Evolutionary conservation across 2,113 vertebrate species (phyloP).

Genomic region (Brachypteracias leptosomus): DNA sequence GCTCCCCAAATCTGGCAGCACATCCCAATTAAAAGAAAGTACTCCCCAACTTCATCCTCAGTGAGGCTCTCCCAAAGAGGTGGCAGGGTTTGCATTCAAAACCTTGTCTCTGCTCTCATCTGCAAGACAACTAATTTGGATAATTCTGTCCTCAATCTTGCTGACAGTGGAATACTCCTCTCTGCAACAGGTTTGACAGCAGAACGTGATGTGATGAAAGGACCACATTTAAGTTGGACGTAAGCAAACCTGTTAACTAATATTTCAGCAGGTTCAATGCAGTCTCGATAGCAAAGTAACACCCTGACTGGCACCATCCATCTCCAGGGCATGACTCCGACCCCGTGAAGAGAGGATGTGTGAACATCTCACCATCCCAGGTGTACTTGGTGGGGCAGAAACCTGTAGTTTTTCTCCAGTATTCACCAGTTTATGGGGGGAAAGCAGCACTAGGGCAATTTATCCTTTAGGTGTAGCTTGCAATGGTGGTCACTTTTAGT

Average conservation of each 20-base stretch:
- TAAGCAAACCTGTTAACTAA: slow-evolving; percentile 48
- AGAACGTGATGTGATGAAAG: slow-evolving; percentile 28
- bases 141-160: slow-evolving; percentile 56
- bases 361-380: background rate
- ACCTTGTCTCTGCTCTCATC: background rate
- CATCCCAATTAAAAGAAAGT: background rate
- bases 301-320: background rate
- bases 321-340: background rate
- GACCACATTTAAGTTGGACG: background rate
- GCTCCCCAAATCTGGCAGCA: background rate
- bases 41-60: background rate
- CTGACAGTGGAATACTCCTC: slow-evolving; percentile 33
- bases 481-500: background rate
- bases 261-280: slow-evolving; percentile 35
- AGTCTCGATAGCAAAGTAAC: background rate
- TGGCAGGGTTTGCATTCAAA: background rate
- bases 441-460: background rate
- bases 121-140: slow-evolving; percentile 13
- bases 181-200: slow-evolving; percentile 49
- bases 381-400: background rate
- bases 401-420: background rate
- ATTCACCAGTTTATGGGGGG: background rate
- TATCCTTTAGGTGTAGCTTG: background rate
- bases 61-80: background rate
- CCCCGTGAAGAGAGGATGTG: rapidly evolving